phyloP scores from a whole-genome alignment of 2,888 invertebrate species.

The Mermis nigrescens region DNA sequence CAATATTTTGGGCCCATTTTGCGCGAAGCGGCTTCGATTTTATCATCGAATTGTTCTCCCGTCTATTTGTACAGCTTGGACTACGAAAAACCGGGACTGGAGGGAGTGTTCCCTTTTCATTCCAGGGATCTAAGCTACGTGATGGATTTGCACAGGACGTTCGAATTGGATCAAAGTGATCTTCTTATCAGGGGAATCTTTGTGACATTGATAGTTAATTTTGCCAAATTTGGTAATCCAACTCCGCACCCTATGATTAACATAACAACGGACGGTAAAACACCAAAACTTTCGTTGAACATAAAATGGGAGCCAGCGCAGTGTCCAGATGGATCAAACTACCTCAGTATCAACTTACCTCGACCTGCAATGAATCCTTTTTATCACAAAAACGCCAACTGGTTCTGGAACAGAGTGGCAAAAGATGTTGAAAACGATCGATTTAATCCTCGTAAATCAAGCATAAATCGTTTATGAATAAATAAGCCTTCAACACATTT shows the following conservation, averaged over 20 bases:
- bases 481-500: too few relatives aligned
- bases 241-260: too few relatives aligned
- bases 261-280: not conserved
- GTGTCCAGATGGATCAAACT: not conserved
- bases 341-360: conserved; percentile 7
- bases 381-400: conserved; percentile 5
- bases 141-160: conserved; percentile 7
- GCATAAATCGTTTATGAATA: too few relatives aligned
- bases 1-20: not conserved
- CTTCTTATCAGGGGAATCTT: conserved; percentile 3
- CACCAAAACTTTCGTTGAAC: not conserved
- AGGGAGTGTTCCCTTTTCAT: conserved; percentile 7
- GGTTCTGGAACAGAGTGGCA: conserved; percentile 6
- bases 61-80: conserved; percentile 13
- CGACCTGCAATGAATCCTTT: not conserved
- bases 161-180: conserved; percentile 3
- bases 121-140: conserved; percentile 11
- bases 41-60: not conserved
- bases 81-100: not conserved
- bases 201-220: conserved; percentile 3
- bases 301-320: conserved; percentile 2
- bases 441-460: too few relatives aligned
- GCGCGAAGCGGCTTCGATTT: not conserved
- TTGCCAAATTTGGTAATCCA: conserved; percentile 10
- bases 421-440: too few relatives aligned